Evolutionary conservation across 2,888 invertebrate species (phyloP), one percentile per base, ranked within the genome.

Genomic region (Ornithoptera alexandrae): DNA sequence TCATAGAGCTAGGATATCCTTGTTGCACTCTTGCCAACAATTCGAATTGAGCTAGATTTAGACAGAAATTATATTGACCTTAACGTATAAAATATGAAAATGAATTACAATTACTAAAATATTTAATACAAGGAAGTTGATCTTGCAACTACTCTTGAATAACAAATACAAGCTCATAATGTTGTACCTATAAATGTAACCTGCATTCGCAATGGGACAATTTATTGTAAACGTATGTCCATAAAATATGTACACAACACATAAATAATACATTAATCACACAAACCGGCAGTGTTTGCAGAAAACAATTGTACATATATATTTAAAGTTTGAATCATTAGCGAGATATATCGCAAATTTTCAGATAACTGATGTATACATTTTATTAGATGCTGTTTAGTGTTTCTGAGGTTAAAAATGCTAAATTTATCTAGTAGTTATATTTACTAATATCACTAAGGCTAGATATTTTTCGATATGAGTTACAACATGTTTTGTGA

Each of bases 11-110:
- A 59, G 50, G 10, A 22, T 46, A 36, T 68, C 57, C 58, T 68
- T 68, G 56, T 61, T 68, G 62, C 58, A 30, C 46, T 46, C 57
- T 58, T 62, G 68, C 58, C 68, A 62, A 68, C 62, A 22, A 59
- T 59, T 30, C 30, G 22, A 24, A 30, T 20, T 17, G 30, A 22
- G 59, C 17, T 59, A 30, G 59, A 59, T 24, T 59, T 59, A 57
- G 57, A 57, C 57, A 20, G 18, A 20, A n/a, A 20, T 57, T 20
- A 18, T 10, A 57, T 12, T 5, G 20, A 57, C 15, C 20, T 7
- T 20, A 57, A 20, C 50, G 50, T 18, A 46, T 50, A 46, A 50
- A 62, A 62, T 50, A 62, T 62, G 12, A 24, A 62, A 50, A 62
- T 18, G 24, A 24, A 46, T 50, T 24, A 18, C 5, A 62, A 50